Evolutionary conservation across 2,113 vertebrate species (phyloP), one percentile per base, ranked within the genome.

Genomic region (Aphyosemion australe): DNA sequence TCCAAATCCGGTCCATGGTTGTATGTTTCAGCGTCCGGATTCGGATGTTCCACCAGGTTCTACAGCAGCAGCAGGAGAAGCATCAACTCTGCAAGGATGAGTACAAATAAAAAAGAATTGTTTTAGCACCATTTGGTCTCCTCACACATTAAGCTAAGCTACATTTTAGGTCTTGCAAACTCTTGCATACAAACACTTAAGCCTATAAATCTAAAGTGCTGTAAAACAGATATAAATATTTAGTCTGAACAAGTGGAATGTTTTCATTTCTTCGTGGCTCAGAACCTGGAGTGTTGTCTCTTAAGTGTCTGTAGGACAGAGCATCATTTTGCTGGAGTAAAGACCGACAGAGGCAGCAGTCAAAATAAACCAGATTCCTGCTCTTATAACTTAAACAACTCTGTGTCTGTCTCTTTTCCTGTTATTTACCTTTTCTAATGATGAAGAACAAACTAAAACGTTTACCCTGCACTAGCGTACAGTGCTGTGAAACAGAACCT

Each of bases 1-100:
- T 91, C 76, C 87, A 92, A 74, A 81, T 93, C 86, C 80, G 88
- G 85, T 83, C 93, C 94, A 93, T 96, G 76, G 32, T 83, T 16
- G 20, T 39, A 32, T 11, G 61, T 54, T 48, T 78, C 52, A 57
- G 53, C 39, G 32, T 68, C 45, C 55, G 26, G n/a, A 46, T 67
- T 34, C 63, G 65, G 72, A 47, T 46, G 74, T 51, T 73, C 21
- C 20, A 53, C 65, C 62, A 54, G 65, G 45, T 79, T 89, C 67
- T 79, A 86, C 87, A 77, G 69, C 78, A 70, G 11, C 10, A 42
- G 41, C 61, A 54, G 18, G 34, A 32, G n/a, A 69, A 50, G 65
- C 45, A 74, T 86, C 58, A 56, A 80, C 70, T 54, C 71, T 75
- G 19, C 12, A 74, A 31, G 57, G 12, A 72, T 2, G 52, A 6